Conservation (phyloP, 2,113 vertebrate species). For the Dasyprocta punctata region DNA sequence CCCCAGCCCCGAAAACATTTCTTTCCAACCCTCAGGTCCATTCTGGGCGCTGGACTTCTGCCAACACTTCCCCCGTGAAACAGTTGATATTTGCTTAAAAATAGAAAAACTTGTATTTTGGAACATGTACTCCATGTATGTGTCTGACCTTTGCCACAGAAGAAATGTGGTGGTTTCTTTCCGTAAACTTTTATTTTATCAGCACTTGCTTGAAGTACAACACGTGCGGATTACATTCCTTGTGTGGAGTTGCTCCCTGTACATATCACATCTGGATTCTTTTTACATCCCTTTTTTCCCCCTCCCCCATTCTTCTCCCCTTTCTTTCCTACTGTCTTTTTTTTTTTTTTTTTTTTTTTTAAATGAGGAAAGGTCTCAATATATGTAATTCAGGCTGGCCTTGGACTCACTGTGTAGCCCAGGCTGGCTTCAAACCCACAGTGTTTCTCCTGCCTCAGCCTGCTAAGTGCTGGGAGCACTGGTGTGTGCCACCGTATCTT, state of each 20-base stretch:
- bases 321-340: neutral
- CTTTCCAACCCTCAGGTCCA: neutral
- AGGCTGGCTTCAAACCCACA: neutral
- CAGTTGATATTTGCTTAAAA: neutral
- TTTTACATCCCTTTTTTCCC: neutral
- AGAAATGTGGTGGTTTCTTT: neutral
- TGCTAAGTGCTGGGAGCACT: neutral
- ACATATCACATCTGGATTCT: neutral
- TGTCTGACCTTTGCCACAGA: neutral
- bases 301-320: neutral
- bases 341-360: neutral
- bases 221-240: neutral
- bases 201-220: neutral
- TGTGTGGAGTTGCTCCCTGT: neutral
- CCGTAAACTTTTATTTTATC: neutral
- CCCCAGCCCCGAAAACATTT: neutral
- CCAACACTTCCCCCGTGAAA: neutral
- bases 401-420: neutral
- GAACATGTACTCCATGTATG: neutral
- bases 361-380: neutral
- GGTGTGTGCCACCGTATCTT: neutral
- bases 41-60: neutral
- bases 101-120: neutral
- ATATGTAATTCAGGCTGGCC: neutral
- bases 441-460: neutral